Base-by-base conservation (phyloP, 2,797 vertebrate species). In the Orestias chungarensis region DNA sequence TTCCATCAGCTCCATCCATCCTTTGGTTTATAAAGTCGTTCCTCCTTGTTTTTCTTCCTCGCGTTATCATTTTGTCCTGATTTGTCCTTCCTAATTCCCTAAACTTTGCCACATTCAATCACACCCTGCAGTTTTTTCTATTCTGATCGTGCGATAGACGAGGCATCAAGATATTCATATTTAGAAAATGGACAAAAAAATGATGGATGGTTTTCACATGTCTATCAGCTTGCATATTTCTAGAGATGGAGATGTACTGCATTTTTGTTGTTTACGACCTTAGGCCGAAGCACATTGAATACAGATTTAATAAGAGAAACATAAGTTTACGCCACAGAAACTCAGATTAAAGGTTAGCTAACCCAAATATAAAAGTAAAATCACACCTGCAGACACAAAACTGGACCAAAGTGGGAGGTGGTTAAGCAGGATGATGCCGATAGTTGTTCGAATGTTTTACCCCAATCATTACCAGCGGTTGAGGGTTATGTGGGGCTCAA, bases 21-120 rank as follows among this genome's bases (percentile, higher is more conserved):
- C 73, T 76, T 73, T 87, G 85, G 80, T 86, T 89, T 83, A 79
- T 73, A 76, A 29, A 11, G 68, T 73, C 70, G 71, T 80, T 78
- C 76, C 64, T 80, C 78, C 70, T 78, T 74, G 62, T 84, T 74
- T 70, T 82, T 73, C 67, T 78, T 65, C 57, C n/a, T 82, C 25
- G 0, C 62, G 27, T 6, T 68, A 73, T 80, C 77, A 87, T 43
- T 83, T 73, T 78, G 42, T 65, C 54, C 66, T 68, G 61, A 44
- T 65, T 29, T 67, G 70, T 73, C 33, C 49, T 62, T 42, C 52
- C 66, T 50, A 55, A 69, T 15, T 18, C 46, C 14, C 11, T 59
- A 31, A 59, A 59, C 31, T 52, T 55, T 66, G 14, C 25, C 14
- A 57, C 43, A 25, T 42, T 66, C 35, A 15, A 33, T 61, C 17